Percentiles rank a stretch among this genome's conserved stretches.
Evolutionary conservation across 1,140 invertebrate species (phyloP).

Genomic region (Pseudomyrmex sp.): DNA sequence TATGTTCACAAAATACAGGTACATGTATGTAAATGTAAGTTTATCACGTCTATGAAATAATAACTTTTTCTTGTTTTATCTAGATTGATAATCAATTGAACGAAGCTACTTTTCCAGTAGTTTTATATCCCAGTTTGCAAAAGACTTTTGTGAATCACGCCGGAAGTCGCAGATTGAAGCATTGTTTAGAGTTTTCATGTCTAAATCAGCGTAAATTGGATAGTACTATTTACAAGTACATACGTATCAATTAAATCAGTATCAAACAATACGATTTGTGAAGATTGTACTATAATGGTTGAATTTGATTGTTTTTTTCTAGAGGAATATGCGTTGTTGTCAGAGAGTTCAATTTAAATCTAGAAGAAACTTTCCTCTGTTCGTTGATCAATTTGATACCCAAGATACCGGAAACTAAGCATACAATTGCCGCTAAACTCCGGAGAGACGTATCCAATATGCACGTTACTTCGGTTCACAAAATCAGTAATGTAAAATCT

Average conservation of each 20-base stretch:
- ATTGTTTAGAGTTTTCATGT: slow-evolving; percentile 89
- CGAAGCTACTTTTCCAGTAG: slow-evolving; percentile 91
- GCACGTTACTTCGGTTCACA: slow-evolving; percentile 59
- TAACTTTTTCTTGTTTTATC: slow-evolving; percentile 68
- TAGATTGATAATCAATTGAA: slow-evolving; percentile 93
- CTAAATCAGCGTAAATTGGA: slow-evolving; percentile 87
- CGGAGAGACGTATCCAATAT: slow-evolving; percentile 79
- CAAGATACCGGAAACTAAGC: slow-evolving; percentile 75
- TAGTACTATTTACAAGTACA: slow-evolving; percentile 87
- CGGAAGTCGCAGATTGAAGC: slow-evolving; percentile 86
- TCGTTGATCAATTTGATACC: slow-evolving; percentile 77
- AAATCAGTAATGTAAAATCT: slow-evolving; percentile 51
- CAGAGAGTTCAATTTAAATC: slow-evolving; percentile 90
- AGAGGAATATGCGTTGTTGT: slow-evolving; percentile 90
- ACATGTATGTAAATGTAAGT: slow-evolving; percentile 7
- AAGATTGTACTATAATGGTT: slow-evolving; percentile 11
- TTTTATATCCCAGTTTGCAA: slow-evolving; percentile 88
- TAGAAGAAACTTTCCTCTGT: slow-evolving; percentile 90
- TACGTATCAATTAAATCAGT: slow-evolving; percentile 10
- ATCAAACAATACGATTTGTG: not conserved
- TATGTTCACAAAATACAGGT: slow-evolving; percentile 90
- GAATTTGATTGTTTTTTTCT: slow-evolving; percentile 64
- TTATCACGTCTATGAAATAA: slow-evolving; percentile 19
- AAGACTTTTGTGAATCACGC: slow-evolving; percentile 79
- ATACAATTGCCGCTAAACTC: slow-evolving; percentile 77